Evolutionary conservation across 2,113 vertebrate species (phyloP).

Genomic region (Grammomys surdaster): DNA sequence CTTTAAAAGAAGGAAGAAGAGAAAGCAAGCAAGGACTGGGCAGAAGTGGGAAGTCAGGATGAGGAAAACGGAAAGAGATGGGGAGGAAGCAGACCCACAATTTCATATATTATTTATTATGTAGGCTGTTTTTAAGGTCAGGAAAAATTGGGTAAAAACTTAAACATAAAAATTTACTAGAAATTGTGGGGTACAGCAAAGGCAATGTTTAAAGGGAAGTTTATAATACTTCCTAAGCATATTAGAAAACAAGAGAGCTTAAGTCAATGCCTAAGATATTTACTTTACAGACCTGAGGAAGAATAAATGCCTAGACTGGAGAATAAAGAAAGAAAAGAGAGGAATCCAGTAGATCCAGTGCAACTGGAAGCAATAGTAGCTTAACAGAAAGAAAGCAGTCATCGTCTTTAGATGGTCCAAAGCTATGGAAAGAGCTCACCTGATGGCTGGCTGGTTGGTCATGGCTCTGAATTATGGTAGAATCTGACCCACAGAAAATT

Average conservation of each 20-base stretch:
- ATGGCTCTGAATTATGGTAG: too few species aligned
- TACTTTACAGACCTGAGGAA: not conserved
- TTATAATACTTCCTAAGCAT: not conserved
- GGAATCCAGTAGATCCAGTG: not conserved
- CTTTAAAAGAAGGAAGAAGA: not conserved
- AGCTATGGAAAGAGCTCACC: not conserved
- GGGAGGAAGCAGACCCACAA: not conserved
- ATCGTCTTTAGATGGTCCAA: too few species aligned
- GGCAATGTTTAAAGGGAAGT: too few species aligned
- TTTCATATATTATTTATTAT: not conserved
- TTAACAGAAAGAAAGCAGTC: not conserved
- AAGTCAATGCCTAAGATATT: not conserved
- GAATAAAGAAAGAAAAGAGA: not conserved
- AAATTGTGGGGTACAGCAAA: not conserved
- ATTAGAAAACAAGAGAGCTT: not conserved
- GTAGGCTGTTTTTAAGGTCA: not conserved
- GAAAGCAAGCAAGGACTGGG: not conserved
- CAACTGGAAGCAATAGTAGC: not conserved
- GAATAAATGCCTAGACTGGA: not conserved
- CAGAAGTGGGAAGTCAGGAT: rapidly evolving
- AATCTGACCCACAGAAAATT: not conserved
- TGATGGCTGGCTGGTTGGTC: not conserved
- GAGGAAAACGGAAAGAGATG: not conserved
- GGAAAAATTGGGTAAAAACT: not conserved
- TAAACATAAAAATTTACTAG: not conserved